These are phyloP conservation scores for Tillus elongatus DNA, from an alignment of 2,888 invertebrate genomes.

Conservation along the genomic window DNA sequence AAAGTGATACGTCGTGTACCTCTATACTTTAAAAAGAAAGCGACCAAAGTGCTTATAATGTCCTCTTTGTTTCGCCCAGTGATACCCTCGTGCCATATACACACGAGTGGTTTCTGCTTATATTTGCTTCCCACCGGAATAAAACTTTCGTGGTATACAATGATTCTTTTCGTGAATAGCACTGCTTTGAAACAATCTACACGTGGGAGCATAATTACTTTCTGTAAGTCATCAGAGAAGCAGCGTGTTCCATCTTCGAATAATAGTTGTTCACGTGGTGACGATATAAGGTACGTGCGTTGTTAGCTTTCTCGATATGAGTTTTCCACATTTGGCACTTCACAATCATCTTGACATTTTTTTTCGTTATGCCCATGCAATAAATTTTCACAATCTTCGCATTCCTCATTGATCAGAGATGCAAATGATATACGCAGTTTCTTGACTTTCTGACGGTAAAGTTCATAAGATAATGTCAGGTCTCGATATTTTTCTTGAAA, in stretches of 20 bases:
- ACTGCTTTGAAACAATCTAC: constrained; percentile 10
- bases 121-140: constrained; percentile 5
- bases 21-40: constrained; percentile 8
- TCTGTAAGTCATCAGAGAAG: constrained; percentile 14
- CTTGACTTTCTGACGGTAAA: constrained; percentile 9
- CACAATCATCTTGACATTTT: constrained; percentile 9
- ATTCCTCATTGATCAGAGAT: constrained; percentile 12
- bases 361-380: constrained; percentile 11
- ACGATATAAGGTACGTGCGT: constrained; percentile 5
- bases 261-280: constrained; percentile 9
- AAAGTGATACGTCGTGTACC: constrained; percentile 15
- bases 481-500: constrained; percentile 11
- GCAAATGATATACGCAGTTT: constrained; percentile 10
- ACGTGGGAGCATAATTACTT: constrained; percentile 11
- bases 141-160: too few relatives aligned
- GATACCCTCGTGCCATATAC: constrained; percentile 8
- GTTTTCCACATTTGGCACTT: constrained; percentile 8
- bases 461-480: constrained; percentile 9
- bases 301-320: constrained; percentile 10
- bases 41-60: constrained; percentile 5
- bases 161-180: constrained; percentile 10
- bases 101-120: not conserved
- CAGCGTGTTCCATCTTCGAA: too few relatives aligned
- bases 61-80: constrained; percentile 5
- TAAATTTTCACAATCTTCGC: constrained; percentile 10